Base-by-base conservation (phyloP, 30 jellyfish, hydroid and myxozoan genomes). In the Aurelia sp. region DNA sequence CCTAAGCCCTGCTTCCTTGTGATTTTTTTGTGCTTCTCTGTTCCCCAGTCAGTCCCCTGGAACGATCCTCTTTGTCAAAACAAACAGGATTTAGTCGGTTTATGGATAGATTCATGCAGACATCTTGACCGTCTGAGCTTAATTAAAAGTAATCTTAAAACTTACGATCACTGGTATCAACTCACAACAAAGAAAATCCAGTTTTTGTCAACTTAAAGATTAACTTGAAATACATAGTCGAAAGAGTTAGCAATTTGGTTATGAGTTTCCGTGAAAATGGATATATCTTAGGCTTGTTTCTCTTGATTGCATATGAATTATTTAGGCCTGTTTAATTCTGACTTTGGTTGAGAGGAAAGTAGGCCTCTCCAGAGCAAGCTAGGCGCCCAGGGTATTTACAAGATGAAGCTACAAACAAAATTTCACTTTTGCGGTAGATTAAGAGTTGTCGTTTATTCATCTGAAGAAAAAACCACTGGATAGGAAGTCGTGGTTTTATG, bases 371-470 rank as follows among this genome's bases (percentile, higher is more conserved):
- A 33, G 89, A 62, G 80, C 89, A 4, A 63, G 58, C 70, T 7
- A 79, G 89, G 89, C 89, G 89, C 89, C 89, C 89, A 63, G 89
- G 89, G 89, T 79, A 79, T 79, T 79, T 79, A 79, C 89, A 22
- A 74, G 65, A 55, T 40, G 89, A 64, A 64, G 80, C 89, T 64
- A 79, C 80, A 31, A 62, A 79, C 89, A 79, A 79, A 79, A 79
- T 79, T 79, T 63, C 65, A 63, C 80, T 63, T 64, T 79, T 79
- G 89, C 66, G 89, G 89, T 79, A 79, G 89, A 79, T 79, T 64
- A 79, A 57, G 48, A 74, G 35, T 64, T 69, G 73, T 55, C 81
- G 65, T 79, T 79, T 79, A 79, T 79, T 79, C 89, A 79, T 63
- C 89, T 79, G 48, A 79, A 79, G 74, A 79, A 79, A 79, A 78